Evolutionary conservation across 2,888 invertebrate genomes (phyloP), one percentile per base, ranked within the genome.

Genomic region (Epicampocera succincta): DNA sequence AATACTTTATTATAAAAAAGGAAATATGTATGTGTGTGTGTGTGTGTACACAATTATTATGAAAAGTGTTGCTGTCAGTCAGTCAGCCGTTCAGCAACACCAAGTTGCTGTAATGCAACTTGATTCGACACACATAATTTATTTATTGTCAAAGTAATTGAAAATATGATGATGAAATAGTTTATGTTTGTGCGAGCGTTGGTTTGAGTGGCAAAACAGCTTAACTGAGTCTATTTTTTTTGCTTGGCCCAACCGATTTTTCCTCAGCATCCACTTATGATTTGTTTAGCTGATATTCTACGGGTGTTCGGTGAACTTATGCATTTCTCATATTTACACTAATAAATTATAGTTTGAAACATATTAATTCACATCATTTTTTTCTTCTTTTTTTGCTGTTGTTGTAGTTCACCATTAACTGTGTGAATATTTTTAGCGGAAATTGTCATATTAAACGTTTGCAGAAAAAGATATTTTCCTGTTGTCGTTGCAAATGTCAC

Each of bases 61-160:
- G 42, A 40, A 58, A 25, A 68, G 48, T 17, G 66, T 48, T 17
- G 38, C 58, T 29, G 33, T 17, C 38, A 63, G 17, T 42, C 69
- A 50, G 15, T 44, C n/a, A 46, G 54, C 1, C 17, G 29, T 50
- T 12, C 19, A 12, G n/a, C 25, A 8, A 3, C 60, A 60, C 29
- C 54, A 33, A 44, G 52, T 33, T 17, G n/a, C n/a, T n/a, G n/a
- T n/a, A n/a, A 48, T 19, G 17, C 33, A 65, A 56, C 21, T 25
- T 40, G 15, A 44, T 5, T 52, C 44, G 29, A 42, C 40, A n/a
- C n/a, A n/a, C n/a, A 56, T 66, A 33, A 58, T 46, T 73, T 68
- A 54, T 73, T 66, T 66, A 73, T 72, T 73, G 40, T 56, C 54
- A 42, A 63, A 21, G 50, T 56, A 80, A 74, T 74, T 80, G 74